These are phyloP conservation scores for Lycaon pictus DNA, from an alignment of 2,113 vertebrate genomes.

Conservation along the genomic window DNA sequence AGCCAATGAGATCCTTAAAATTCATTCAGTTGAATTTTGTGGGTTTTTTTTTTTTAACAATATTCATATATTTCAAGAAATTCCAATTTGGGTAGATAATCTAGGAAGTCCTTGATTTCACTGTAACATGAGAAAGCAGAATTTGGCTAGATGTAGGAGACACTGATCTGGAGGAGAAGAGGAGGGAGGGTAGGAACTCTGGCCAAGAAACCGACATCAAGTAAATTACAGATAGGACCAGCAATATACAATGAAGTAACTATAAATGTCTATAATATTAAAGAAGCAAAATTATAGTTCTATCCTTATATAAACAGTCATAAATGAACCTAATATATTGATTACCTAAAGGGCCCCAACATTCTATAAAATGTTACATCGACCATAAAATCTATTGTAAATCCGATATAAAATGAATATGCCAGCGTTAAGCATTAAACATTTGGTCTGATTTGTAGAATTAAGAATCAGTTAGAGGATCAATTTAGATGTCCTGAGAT, in stretches of 20 bases:
- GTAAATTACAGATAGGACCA: constrained; percentile 24
- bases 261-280: constrained; percentile 5
- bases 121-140: neutral
- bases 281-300: constrained; percentile 40
- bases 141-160: neutral
- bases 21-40: neutral
- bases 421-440: constrained; percentile 41
- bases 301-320: constrained; percentile 49
- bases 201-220: neutral
- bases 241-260: constrained; percentile 23
- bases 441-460: constrained; percentile 57
- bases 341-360: constrained; percentile 2
- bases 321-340: constrained; percentile 41
- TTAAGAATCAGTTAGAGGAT: constrained; percentile 38
- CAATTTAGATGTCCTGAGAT: constrained; percentile 31
- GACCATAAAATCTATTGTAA: constrained; percentile 30
- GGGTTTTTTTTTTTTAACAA: neutral
- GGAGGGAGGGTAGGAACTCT: rapidly evolving
- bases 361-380: constrained; percentile 57
- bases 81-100: neutral
- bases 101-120: neutral
- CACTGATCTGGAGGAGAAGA: neutral
- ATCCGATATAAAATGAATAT: constrained; percentile 65
- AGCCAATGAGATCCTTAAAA: neutral
- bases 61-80: neutral